Evolutionary conservation across 1,140 invertebrate genomes (phyloP), one percentile per base, ranked within the genome.

Genomic region (Limonius californicus): DNA sequence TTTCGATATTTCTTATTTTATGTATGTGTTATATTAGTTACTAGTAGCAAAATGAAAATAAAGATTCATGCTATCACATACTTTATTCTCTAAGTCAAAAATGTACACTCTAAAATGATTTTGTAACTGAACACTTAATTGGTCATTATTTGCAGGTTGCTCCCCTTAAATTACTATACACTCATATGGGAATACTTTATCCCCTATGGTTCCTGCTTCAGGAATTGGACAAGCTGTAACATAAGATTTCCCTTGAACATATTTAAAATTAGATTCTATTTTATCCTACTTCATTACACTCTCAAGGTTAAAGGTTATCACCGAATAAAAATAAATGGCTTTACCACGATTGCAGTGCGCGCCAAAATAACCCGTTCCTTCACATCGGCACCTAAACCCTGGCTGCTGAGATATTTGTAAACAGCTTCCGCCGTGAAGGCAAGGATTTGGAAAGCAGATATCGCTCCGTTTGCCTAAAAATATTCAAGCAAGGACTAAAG

Each of bases 321-420:
- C 3, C 23, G 9, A 27, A 27, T 27, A 9, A 27, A 27, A 27
- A 27, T 27, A 27, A 27, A 27, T 27, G 9, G 3, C 9, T 27
- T 27, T 72, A 73, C 77, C 75, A 71, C 72, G 71, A 57, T 74
- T 70, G 74, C 88, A 90, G 65, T 83, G 78, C 55, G 77, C 76
- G 16, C 88, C 88, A 72, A 85, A 87, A 71, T 79, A 89, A 50
- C 87, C 87, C 42, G 87, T 89, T 57, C 87, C 86, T 70, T 87
- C 85, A 72, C 88, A 90, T 65, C 83, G 78, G 72, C 88, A 90
- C 73, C 84, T 83, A 71, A 81, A 90, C 27, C 85, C 84, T 4
- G 86, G 86, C 9, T 82, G 78, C 59, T 83, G 81, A 1, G 82
- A 81, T 19, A 87, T 86, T 77, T 90, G 88, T 43, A 84, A 84